These are phyloP conservation scores for Elysia crispata DNA, from an alignment of 2,888 invertebrate genomes.

Conservation along the genomic window DNA sequence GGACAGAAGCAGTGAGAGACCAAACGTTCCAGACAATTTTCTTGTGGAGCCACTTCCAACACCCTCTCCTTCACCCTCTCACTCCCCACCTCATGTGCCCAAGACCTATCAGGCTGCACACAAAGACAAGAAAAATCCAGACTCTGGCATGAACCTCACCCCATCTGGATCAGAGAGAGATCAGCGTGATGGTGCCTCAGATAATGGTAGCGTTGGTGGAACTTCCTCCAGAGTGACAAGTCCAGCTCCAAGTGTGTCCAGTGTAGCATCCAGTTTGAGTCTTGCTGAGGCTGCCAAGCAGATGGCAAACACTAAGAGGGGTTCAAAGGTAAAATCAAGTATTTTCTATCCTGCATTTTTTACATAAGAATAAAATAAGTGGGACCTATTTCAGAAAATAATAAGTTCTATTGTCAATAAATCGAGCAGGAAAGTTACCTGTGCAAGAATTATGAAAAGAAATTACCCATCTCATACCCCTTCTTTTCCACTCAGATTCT, in stretches of 20 bases:
- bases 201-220: slow-evolving; percentile 12
- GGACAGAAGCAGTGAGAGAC: too few species aligned
- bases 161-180: neutral
- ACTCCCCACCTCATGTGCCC: neutral
- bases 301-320: slow-evolving; percentile 43
- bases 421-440: neutral
- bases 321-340: slow-evolving; percentile 36
- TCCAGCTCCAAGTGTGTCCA: slow-evolving; percentile 37
- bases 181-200: slow-evolving; percentile 14
- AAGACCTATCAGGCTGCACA: neutral
- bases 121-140: neutral
- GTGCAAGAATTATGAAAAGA: too few species aligned
- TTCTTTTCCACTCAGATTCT: slow-evolving; percentile 67
- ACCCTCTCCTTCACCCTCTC: neutral
- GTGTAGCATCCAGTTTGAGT: slow-evolving; percentile 23
- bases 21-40: neutral
- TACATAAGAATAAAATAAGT: too few species aligned
- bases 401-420: neutral
- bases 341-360: too few species aligned
- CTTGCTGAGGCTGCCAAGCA: slow-evolving; percentile 38
- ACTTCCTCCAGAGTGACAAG: slow-evolving; percentile 25
- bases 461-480: neutral
- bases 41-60: neutral
- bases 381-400: neutral
- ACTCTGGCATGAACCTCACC: neutral